A percentile compares a stretch with the other conserved stretches of the same genome.
Conservation (phyloP, 2,113 vertebrate genomes). For the Microtus oregoni region DNA sequence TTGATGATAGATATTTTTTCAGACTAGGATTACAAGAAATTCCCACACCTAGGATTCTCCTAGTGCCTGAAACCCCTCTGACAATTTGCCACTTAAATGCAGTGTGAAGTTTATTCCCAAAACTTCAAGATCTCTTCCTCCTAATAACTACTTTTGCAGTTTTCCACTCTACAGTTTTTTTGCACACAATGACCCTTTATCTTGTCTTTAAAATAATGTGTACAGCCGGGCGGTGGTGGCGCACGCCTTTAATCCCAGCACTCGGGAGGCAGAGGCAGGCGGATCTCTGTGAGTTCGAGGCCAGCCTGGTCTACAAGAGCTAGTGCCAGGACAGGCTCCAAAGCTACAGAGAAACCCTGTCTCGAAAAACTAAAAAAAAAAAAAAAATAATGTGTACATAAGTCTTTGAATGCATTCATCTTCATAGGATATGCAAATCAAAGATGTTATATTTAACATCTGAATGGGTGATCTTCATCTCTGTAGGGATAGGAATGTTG, state of each 20-base stretch:
- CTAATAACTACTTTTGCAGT: not conserved
- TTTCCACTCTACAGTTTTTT: not conserved
- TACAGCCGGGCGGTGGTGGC: no score
- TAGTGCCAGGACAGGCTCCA: no score
- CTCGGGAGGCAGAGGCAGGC: no score
- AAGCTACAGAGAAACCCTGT: no score
- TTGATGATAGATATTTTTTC: not conserved
- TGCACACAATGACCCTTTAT: not conserved
- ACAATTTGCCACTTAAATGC: not conserved
- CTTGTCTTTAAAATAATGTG: not conserved
- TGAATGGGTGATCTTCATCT: not conserved
- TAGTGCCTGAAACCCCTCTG: not conserved
- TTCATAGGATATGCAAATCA: not conserved
- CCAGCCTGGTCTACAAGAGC: no score
- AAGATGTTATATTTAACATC: not conserved
- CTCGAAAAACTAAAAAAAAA: no score
- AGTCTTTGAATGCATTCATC: not conserved
- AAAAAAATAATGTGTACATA: no score
- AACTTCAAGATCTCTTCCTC: not conserved
- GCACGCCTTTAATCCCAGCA: no score
- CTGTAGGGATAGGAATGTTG: not conserved
- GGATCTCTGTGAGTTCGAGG: no score
- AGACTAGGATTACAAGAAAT: not conserved
- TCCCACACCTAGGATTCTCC: not conserved
- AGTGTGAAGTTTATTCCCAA: not conserved